These are phyloP conservation scores for Dinomys branickii DNA, from an alignment of 2,113 vertebrate genomes.

Conservation along the genomic window DNA sequence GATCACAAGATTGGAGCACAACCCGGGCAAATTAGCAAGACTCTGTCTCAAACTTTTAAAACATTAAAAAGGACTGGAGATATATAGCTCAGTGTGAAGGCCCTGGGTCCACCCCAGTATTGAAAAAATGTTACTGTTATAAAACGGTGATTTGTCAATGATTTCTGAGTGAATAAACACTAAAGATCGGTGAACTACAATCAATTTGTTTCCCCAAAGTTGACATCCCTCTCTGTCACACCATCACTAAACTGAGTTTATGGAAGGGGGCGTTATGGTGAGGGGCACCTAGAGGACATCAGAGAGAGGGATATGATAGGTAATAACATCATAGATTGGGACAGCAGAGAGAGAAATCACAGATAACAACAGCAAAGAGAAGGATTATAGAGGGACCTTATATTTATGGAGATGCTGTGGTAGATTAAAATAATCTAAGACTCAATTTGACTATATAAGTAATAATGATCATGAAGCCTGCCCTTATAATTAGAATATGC, in stretches of 20 bases:
- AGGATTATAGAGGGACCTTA: background rate
- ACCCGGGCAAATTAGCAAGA: background rate
- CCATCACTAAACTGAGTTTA: background rate
- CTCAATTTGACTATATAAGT: background rate
- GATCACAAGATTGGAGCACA: background rate
- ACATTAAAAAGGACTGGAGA: background rate
- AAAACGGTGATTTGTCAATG: background rate
- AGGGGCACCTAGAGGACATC: background rate
- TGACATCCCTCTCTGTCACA: background rate
- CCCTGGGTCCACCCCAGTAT: background rate
- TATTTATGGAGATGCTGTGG: background rate
- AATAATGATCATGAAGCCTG: background rate
- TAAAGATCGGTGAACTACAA: constrained; percentile 10
- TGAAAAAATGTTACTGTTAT: background rate
- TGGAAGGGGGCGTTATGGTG: background rate
- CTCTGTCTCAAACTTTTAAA: background rate
- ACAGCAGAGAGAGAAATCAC: background rate
- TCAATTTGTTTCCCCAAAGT: background rate
- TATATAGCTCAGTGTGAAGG: background rate
- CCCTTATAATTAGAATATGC: background rate
- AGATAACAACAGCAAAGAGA: background rate
- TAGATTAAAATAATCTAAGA: background rate
- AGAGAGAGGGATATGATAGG: background rate
- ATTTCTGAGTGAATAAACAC: background rate
- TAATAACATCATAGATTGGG: background rate